Percentiles rank a stretch among this genome's conserved stretches.
Conservation (phyloP, 2,888 invertebrate genomes). For the Eudasyphora cyanicolor region DNA sequence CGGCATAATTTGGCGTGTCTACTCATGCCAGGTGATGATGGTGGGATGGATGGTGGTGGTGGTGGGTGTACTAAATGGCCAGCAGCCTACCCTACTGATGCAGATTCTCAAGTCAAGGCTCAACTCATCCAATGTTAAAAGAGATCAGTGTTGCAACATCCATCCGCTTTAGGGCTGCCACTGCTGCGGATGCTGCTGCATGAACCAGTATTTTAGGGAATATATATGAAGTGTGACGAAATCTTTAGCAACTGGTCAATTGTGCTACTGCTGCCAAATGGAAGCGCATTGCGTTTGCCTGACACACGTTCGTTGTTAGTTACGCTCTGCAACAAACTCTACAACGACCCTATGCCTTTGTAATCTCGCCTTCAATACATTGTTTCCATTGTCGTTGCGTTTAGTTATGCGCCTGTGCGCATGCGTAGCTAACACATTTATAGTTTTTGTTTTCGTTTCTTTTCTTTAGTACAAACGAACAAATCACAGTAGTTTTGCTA, state of each 20-base stretch:
- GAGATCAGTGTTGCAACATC: neutral
- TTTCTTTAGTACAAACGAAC: too few relatives aligned
- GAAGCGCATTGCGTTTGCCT: conserved; percentile 6
- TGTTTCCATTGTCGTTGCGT: neutral
- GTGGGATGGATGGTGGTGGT: too few relatives aligned
- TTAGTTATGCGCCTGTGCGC: conserved; percentile 20
- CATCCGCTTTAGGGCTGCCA: neutral
- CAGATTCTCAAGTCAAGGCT: neutral
- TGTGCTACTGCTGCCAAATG: neutral
- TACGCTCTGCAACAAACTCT: conserved; percentile 50
- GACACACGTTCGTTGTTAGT: conserved; percentile 57
- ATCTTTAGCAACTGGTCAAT: conserved; percentile 36
- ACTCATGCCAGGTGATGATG: too few relatives aligned
- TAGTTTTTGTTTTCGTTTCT: conserved; percentile 2
- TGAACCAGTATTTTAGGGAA: neutral
- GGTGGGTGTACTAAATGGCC: conserved; percentile 64
- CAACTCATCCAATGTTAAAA: neutral
- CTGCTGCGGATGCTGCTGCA: neutral
- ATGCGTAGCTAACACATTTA: conserved; percentile 26
- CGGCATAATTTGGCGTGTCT: neutral
- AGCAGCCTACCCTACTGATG: conserved; percentile 21
- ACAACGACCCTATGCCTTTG: neutral
- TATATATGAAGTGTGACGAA: conserved; percentile 54
- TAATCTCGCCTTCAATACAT: neutral
- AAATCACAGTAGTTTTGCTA: conserved; percentile 17